Evolutionary conservation across 2,888 invertebrate genomes (phyloP).

Genomic region (Pammene fasciana): DNA sequence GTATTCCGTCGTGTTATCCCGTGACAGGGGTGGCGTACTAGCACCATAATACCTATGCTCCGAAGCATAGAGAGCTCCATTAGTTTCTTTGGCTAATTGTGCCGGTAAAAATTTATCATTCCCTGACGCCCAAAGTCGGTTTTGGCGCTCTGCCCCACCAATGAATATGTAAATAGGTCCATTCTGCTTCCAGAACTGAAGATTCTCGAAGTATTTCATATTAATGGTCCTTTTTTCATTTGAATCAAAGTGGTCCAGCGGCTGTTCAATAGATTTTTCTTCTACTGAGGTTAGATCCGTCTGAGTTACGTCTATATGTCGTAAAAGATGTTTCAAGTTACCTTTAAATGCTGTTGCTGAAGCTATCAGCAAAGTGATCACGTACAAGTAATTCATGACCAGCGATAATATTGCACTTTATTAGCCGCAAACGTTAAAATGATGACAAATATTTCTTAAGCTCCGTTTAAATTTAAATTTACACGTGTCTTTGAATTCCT

Average conservation of each 20-base stretch:
- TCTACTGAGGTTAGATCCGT: neutral
- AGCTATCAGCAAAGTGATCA: too few relatives aligned
- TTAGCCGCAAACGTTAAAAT: too few relatives aligned
- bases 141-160: neutral
- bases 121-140: neutral
- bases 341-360: too few relatives aligned
- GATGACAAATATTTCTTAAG: too few relatives aligned
- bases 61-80: neutral
- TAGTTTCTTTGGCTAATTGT: neutral
- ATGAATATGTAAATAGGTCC: conserved; percentile 1
- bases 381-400: too few relatives aligned
- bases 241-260: neutral
- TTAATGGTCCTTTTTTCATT: neutral
- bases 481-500: too few relatives aligned
- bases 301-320: neutral
- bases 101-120: neutral
- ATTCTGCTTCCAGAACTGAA: neutral
- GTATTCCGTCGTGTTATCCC: neutral
- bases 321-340: too few relatives aligned
- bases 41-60: conserved; percentile 5
- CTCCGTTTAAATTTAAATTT: too few relatives aligned
- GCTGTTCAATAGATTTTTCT: neutral
- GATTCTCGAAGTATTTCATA: conserved; percentile 1
- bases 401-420: too few relatives aligned
- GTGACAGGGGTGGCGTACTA: neutral